Evolutionary conservation across 1,140 invertebrate species (phyloP).

Genomic region (Brachionus angularis): DNA sequence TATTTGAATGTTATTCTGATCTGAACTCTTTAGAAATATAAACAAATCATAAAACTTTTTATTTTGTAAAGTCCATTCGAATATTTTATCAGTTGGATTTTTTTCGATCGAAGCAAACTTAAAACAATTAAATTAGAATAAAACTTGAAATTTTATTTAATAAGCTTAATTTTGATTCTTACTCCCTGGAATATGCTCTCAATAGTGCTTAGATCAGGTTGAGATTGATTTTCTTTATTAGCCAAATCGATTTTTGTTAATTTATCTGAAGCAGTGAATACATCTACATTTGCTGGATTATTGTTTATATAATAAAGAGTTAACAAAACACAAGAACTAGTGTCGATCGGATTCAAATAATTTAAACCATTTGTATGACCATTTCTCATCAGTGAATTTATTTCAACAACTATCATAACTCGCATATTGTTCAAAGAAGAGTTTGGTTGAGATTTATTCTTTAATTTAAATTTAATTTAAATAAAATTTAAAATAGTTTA

Average conservation of each 20-base stretch:
- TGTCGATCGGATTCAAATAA: conserved; percentile 7
- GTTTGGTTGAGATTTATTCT: conserved; percentile 28
- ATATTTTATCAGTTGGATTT: conserved; percentile 32
- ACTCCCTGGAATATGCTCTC: conserved; percentile 13
- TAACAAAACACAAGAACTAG: background rate
- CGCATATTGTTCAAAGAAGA: conserved; percentile 19
- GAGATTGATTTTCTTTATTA: conserved; percentile 15
- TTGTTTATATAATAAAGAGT: conserved; percentile 24
- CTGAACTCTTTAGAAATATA: background rate
- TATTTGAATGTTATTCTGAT: conserved; percentile 3
- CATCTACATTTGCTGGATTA: conserved; percentile 4
- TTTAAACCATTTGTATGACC: background rate
- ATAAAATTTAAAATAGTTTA: too few species aligned
- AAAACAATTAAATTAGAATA: background rate
- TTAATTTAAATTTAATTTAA: background rate
- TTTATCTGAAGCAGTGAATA: conserved; percentile 7
- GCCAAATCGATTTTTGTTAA: conserved; percentile 14
- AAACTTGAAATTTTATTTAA: background rate
- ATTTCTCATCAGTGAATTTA: conserved; percentile 38
- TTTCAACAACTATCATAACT: conserved; percentile 14
- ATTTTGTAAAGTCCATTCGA: conserved; percentile 33
- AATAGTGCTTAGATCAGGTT: conserved; percentile 1
- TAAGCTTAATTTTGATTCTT: background rate
- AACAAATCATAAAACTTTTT: conserved; percentile 22
- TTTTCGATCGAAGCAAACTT: conserved; percentile 32